Evolutionary conservation across 2,888 invertebrate species (phyloP).

Genomic region (Leptura quadrifasciata): DNA sequence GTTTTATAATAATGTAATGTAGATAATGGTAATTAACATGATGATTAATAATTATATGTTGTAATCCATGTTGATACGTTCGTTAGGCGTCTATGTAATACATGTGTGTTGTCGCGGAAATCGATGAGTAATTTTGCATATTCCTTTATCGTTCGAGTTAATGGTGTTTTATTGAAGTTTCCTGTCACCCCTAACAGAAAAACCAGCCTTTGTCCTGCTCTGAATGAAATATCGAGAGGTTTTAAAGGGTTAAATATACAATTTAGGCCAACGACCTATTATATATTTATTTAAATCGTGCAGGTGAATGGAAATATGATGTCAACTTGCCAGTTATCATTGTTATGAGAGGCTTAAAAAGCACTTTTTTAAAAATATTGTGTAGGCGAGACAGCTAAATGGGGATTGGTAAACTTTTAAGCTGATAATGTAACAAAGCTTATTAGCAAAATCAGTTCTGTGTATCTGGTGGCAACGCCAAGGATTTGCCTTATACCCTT

Average conservation of each 20-base stretch:
- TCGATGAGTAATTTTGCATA: background rate
- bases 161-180: background rate
- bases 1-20: no score
- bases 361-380: background rate
- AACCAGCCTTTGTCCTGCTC: background rate
- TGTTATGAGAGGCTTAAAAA: background rate
- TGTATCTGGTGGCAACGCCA: no score
- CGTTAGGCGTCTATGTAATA: background rate
- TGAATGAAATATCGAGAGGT: background rate
- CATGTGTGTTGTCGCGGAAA: background rate
- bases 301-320: background rate
- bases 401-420: no score
- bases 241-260: background rate
- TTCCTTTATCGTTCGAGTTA: background rate
- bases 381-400: no score
- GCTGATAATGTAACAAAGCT: no score
- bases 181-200: background rate
- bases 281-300: background rate
- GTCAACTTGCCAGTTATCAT: background rate
- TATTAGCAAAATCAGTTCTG: no score
- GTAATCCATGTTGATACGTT: no score
- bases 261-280: background rate
- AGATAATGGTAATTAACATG: no score
- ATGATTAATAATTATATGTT: no score
- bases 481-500: no score